These are phyloP conservation scores for Lepidotrigona ventralis DNA, from an alignment of 1,140 invertebrate species.

Conservation along the genomic window DNA sequence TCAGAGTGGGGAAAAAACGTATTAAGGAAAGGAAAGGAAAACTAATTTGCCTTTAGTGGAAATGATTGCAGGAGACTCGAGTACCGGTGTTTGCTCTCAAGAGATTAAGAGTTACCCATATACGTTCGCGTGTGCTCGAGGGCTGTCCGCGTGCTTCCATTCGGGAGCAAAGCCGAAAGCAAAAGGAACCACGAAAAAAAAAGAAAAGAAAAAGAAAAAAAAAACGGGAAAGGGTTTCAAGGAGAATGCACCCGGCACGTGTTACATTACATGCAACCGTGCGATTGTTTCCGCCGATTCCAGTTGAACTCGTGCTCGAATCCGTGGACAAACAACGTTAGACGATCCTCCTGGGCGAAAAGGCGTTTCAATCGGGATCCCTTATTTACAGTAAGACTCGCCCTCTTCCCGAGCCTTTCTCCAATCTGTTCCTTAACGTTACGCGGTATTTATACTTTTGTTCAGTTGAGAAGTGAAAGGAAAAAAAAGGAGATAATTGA, in stretches of 20 bases:
- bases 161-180: background rate
- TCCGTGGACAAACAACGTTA: conserved; percentile 40
- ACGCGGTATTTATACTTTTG: background rate
- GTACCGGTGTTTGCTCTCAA: conserved; percentile 34
- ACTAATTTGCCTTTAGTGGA: conserved; percentile 32
- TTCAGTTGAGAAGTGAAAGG: background rate
- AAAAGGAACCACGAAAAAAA: conserved; percentile 14
- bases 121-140: background rate
- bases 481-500: background rate
- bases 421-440: background rate
- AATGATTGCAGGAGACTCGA: conserved; percentile 26
- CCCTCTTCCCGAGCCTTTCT: background rate
- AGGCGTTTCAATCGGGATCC: conserved; percentile 32
- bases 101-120: conserved; percentile 31
- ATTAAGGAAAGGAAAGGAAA: conserved; percentile 8
- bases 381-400: conserved; percentile 35
- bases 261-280: conserved; percentile 54
- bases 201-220: conserved; percentile 21
- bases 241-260: conserved; percentile 55
- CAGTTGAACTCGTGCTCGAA: conserved; percentile 35
- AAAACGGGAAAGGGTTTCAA: conserved; percentile 50
- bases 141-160: background rate
- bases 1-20: background rate
- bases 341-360: conserved; percentile 37
- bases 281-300: conserved; percentile 58